A percentile compares a stretch with the other conserved stretches of the same genome.
Conservation (phyloP, 1,140 invertebrate species). For the Lepidurus arcticus region DNA sequence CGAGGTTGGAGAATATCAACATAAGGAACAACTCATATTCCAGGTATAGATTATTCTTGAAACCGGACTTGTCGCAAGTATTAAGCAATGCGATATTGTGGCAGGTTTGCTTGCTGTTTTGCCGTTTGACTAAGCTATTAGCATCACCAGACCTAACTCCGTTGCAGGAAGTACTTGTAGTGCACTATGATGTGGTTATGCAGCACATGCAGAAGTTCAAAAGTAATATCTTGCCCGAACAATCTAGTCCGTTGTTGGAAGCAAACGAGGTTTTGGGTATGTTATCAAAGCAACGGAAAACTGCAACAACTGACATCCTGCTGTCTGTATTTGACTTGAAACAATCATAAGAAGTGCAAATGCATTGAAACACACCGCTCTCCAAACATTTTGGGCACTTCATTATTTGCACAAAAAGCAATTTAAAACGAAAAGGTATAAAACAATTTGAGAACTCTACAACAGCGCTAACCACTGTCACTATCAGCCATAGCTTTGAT, state of each 20-base stretch:
- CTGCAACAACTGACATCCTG: not conserved
- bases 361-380: too few species aligned
- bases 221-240: constrained; percentile 47
- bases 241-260: constrained; percentile 44
- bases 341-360: too few species aligned
- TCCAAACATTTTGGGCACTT: too few species aligned
- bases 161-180: constrained; percentile 40
- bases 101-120: constrained; percentile 46
- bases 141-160: constrained; percentile 42
- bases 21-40: constrained; percentile 65
- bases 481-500: constrained; percentile 28
- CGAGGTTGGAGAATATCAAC: constrained; percentile 71
- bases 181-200: constrained; percentile 30
- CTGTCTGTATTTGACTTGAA: not conserved
- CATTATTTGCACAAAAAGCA: too few species aligned
- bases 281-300: not conserved
- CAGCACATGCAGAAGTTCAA: constrained; percentile 39
- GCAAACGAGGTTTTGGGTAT: constrained; percentile 36
- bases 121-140: constrained; percentile 43
- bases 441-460: not conserved
- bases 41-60: constrained; percentile 45
- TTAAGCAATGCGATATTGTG: constrained; percentile 36
- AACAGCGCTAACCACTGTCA: constrained; percentile 39
- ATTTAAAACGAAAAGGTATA: too few species aligned
- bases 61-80: not conserved